A percentile compares a stretch with the other conserved stretches of the same genome.
phyloP scores from a whole-genome alignment of 1,140 invertebrate genomes.

The Drosophila guanche region DNA sequence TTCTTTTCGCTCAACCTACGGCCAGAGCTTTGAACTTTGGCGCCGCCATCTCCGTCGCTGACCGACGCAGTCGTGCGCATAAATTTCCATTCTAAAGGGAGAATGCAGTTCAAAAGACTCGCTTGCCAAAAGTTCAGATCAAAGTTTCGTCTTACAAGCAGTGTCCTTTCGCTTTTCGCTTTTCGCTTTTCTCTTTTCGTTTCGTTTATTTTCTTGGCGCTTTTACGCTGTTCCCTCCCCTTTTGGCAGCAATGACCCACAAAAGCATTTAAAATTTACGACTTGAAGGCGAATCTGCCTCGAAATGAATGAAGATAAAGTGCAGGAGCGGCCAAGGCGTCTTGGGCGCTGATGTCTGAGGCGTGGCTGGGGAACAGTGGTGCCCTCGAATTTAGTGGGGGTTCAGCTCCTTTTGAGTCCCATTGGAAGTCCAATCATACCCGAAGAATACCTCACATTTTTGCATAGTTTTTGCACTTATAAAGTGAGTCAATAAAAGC shows the following conservation, averaged over 20 bases:
- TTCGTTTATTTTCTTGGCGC: constrained; percentile 2
- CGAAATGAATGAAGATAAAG: constrained; percentile 74
- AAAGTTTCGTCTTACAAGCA: constrained; percentile 42
- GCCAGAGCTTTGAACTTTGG: constrained; percentile 73
- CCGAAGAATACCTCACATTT: too few species aligned
- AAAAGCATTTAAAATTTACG: constrained; percentile 79
- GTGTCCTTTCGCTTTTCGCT: constrained; percentile 28
- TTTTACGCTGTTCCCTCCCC: constrained; percentile 13
- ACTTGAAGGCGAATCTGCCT: constrained; percentile 41
- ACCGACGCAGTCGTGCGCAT: constrained; percentile 63
- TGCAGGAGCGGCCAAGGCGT: constrained; percentile 46
- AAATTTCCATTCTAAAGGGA: constrained; percentile 50
- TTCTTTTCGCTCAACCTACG: constrained; percentile 24
- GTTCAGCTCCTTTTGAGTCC: too few species aligned
- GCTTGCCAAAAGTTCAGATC: constrained; percentile 53
- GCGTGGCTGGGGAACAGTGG: constrained; percentile 4
- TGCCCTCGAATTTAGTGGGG: constrained; percentile 7
- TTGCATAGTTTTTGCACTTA: too few species aligned
- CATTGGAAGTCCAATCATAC: too few species aligned
- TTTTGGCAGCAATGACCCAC: constrained; percentile 67
- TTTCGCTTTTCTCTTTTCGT: constrained; percentile 4
- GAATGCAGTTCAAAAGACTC: constrained; percentile 50
- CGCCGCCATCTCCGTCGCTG: constrained; percentile 70
- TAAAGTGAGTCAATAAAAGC: neutral
- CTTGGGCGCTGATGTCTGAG: neutral